Conservation (phyloP, 2,113 vertebrate species). For the Gracilinanus agilis region DNA sequence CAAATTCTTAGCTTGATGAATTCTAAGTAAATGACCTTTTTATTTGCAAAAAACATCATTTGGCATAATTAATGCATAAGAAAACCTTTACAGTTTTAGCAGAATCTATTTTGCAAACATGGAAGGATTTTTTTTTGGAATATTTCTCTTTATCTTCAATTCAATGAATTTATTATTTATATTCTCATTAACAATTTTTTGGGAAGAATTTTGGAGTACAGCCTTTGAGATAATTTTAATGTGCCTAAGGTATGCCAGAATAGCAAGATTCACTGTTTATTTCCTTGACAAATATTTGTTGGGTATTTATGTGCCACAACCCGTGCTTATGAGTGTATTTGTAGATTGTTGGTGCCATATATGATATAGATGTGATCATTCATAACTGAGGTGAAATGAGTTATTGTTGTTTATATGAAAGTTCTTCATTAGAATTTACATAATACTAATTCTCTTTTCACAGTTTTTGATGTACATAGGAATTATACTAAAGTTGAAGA, state of each 20-base stretch:
- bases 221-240: background rate
- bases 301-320: background rate
- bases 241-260: background rate
- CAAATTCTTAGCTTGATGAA: background rate
- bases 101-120: background rate
- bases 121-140: background rate
- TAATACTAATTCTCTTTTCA: background rate
- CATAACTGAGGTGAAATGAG: background rate
- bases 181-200: background rate
- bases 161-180: background rate
- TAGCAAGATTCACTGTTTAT: background rate
- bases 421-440: background rate
- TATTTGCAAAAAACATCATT: background rate
- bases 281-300: background rate
- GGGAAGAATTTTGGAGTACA: background rate
- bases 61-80: background rate
- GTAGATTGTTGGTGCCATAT: background rate
- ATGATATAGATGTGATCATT: background rate
- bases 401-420: background rate
- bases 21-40: background rate
- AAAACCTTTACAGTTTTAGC: background rate
- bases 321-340: background rate
- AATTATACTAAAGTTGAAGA: no score
- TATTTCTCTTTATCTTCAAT: background rate
- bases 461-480: no score